Conservation (phyloP, 2,797 vertebrate genomes). For the Geotria australis region DNA sequence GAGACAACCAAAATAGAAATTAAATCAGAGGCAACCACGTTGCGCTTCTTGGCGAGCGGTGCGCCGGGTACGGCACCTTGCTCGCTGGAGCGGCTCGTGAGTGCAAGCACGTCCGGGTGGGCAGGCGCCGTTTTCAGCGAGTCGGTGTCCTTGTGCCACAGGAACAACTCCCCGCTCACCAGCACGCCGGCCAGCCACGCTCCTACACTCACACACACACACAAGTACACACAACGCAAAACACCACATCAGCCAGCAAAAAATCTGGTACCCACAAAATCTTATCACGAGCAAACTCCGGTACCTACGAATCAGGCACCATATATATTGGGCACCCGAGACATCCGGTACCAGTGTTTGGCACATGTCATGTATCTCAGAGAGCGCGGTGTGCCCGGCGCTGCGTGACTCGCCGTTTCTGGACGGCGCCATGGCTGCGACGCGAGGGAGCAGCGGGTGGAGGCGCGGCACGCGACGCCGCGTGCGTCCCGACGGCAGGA, state of each 20-base stretch:
- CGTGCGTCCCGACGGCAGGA: conserved; percentile 45
- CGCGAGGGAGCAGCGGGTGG: conserved; percentile 31
- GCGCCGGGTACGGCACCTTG: conserved; percentile 2
- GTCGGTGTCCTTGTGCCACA: conserved; percentile 73
- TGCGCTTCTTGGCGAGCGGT: conserved; percentile 17
- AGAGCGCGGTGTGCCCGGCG: no score
- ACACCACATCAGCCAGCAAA: conserved; percentile 1
- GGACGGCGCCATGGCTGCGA: conserved; percentile 32
- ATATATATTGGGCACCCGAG: no score
- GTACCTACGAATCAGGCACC: background rate
- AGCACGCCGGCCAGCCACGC: conserved; percentile 50
- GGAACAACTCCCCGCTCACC: conserved; percentile 46
- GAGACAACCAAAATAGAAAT: background rate
- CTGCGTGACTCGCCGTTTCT: conserved; percentile 20
- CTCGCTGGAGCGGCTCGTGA: no score
- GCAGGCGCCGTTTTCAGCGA: conserved; percentile 26
- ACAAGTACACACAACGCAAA: no score
- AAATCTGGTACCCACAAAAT: no score
- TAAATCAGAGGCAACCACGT: conserved; percentile 1
- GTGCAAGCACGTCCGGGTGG: conserved; percentile 3
- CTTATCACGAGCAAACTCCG: background rate
- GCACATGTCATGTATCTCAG: no score
- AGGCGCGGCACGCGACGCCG: conserved; percentile 47
- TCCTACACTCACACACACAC: conserved; percentile 14
- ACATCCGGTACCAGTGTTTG: no score